Evolutionary conservation across 2,113 vertebrate species (phyloP).

Genomic region (Periophthalmus modestus): DNA sequence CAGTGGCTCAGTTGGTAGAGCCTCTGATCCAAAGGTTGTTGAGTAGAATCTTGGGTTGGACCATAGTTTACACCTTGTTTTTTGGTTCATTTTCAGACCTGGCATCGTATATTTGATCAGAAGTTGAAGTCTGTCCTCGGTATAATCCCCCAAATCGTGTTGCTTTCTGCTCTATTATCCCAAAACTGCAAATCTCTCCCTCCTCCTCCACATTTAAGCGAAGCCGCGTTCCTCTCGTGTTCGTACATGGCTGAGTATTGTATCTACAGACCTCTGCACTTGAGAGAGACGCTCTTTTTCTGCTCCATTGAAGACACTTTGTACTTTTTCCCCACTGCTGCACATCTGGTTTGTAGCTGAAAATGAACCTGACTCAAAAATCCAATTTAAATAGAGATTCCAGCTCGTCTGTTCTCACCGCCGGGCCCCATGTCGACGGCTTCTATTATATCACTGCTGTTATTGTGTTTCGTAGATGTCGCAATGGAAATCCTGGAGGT

Average conservation of each 20-base stretch:
- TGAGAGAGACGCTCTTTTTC: conserved; percentile 8
- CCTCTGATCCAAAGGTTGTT: no score
- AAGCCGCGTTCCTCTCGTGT: conserved; percentile 35
- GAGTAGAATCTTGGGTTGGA: no score
- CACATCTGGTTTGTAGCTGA: not conserved
- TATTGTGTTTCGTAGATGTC: not conserved
- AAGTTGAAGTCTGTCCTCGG: no score
- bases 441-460: not conserved
- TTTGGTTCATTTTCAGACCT: no score
- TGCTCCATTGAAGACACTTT: conserved; percentile 23
- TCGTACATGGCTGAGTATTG: conserved; percentile 18
- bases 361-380: conserved; percentile 12
- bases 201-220: conserved; percentile 21
- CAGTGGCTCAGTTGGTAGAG: no score
- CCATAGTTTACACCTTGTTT: no score
- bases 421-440: not conserved
- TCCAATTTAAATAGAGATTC: not conserved
- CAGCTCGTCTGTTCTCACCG: not conserved
- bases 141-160: no score
- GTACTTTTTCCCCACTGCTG: conserved; percentile 6
- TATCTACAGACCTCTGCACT: conserved; percentile 22
- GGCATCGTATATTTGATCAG: no score
- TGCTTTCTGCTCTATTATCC: conserved; percentile 33
- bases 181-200: conserved; percentile 31
- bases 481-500: not conserved